Evolutionary conservation across 2,113 vertebrate genomes (phyloP).

Genomic region (Brienomyrus longianalis): DNA sequence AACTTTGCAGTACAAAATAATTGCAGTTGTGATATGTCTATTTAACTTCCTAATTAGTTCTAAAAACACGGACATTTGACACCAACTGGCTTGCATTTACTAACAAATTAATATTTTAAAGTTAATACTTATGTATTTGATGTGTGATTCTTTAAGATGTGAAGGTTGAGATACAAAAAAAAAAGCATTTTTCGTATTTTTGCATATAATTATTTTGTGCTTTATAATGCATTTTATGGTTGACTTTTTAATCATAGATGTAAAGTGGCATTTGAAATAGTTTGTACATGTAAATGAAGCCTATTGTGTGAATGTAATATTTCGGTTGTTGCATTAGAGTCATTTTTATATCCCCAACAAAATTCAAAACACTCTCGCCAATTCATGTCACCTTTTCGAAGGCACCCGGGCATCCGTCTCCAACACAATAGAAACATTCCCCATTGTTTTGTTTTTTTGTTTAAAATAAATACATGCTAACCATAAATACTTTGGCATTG

Average conservation of each 20-base stretch:
- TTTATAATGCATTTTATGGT: not conserved
- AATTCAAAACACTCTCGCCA: not conserved
- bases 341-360: slow-evolving; percentile 5
- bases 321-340: not conserved
- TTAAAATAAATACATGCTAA: not conserved
- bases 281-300: not conserved
- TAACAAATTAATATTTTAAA: not conserved
- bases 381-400: not conserved
- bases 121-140: not conserved
- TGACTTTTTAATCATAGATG: not conserved
- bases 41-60: not conserved
- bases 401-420: not conserved
- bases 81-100: not conserved
- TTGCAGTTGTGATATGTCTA: not conserved
- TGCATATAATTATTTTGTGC: not conserved
- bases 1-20: not conserved
- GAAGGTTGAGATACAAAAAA: not conserved
- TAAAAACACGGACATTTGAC: not conserved
- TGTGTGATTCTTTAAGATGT: not conserved
- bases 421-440: slow-evolving; percentile 4
- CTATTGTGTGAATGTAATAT: not conserved
- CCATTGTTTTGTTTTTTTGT: not conserved
- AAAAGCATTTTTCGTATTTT: not conserved
- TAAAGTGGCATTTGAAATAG: not conserved
- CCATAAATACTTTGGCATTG: not conserved